phyloP scores from a whole-genome alignment of 2,888 invertebrate species.

The Lithosia quadra region DNA sequence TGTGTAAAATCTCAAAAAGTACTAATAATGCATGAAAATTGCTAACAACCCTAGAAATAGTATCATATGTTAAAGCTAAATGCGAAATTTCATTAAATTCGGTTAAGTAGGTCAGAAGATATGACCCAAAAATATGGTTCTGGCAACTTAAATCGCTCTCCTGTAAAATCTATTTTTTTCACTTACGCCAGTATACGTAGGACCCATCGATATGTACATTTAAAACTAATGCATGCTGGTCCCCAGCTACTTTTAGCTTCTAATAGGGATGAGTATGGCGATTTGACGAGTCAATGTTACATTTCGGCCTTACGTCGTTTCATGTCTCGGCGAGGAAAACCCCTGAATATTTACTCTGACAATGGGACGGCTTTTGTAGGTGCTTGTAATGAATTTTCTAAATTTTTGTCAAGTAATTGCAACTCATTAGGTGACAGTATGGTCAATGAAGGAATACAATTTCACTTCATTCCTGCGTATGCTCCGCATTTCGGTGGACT shows the following conservation, averaged over 20 bases:
- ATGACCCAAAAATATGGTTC: too few relatives aligned
- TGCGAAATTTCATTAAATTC: too few relatives aligned
- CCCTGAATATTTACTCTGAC: background rate
- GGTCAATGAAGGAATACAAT: background rate
- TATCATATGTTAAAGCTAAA: too few relatives aligned
- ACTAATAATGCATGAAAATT: too few relatives aligned
- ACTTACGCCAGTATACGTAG: too few relatives aligned
- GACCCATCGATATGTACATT: background rate
- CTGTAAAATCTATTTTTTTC: too few relatives aligned
- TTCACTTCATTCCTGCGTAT: background rate
- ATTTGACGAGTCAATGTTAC: background rate
- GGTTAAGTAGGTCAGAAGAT: too few relatives aligned
- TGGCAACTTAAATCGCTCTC: too few relatives aligned
- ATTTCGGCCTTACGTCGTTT: background rate
- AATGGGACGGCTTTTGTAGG: background rate
- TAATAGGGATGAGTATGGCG: background rate
- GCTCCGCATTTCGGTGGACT: background rate
- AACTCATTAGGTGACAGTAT: background rate
- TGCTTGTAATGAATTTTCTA: background rate
- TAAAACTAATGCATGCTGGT: constrained; percentile 2
- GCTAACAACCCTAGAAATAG: too few relatives aligned
- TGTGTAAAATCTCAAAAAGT: too few relatives aligned
- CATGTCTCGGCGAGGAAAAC: background rate
- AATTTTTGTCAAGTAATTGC: background rate
- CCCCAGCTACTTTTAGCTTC: background rate